Conservation (phyloP, 2,797 vertebrate genomes). For the Enteromius afrohamiltoni region DNA sequence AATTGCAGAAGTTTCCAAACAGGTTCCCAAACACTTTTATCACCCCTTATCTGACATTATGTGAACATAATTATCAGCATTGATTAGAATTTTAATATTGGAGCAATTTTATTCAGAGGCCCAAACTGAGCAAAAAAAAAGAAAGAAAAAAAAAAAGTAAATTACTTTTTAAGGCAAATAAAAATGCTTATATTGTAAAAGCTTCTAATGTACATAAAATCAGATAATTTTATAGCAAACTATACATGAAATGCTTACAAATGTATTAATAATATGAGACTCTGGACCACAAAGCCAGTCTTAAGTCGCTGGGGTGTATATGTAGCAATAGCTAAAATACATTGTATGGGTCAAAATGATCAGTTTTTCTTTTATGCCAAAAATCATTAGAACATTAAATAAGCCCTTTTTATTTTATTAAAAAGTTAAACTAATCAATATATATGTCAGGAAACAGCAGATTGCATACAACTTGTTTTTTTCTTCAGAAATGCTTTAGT, state of each 20-base stretch:
- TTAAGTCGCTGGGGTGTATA: too few relatives aligned
- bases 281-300: too few relatives aligned
- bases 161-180: neutral
- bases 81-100: neutral
- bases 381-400: too few relatives aligned
- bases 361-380: too few relatives aligned
- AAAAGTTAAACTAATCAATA: neutral
- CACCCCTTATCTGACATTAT: neutral
- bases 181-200: neutral
- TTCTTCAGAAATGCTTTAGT: too few relatives aligned
- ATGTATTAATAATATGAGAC: neutral
- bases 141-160: neutral
- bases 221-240: neutral
- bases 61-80: neutral
- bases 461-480: too few relatives aligned
- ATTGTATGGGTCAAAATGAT: too few relatives aligned
- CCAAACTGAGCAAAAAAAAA: neutral
- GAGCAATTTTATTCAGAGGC: neutral
- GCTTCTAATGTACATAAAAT: neutral
- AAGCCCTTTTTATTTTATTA: neutral
- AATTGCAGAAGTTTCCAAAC: neutral
- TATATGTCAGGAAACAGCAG: neutral
- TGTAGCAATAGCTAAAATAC: too few relatives aligned
- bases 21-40: neutral
- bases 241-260: neutral